Conservation (phyloP, 2,113 vertebrate species). For the Osmerus mordax region DNA sequence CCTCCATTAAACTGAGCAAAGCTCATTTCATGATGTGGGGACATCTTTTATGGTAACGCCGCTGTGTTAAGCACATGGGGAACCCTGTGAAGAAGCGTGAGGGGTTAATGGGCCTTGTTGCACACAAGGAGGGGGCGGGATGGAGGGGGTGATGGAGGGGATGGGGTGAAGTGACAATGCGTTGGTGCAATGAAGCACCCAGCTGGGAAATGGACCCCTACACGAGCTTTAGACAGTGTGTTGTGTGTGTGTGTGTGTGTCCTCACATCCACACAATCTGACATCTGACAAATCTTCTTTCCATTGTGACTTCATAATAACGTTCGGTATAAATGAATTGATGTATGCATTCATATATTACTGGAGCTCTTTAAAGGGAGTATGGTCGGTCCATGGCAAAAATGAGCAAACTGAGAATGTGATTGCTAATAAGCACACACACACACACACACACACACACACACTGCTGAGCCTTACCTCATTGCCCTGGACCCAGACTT, state of each 20-base stretch:
- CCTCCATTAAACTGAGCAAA: conserved; percentile 77
- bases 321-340: conserved; percentile 35
- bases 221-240: conserved; percentile 27
- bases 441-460: conserved; percentile 29
- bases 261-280: conserved; percentile 4
- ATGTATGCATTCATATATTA: conserved; percentile 21
- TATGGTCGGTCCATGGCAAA: too few relatives aligned
- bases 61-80: conserved; percentile 75
- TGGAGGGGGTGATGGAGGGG: conserved; percentile 37
- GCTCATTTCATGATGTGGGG: conserved; percentile 67
- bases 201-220: conserved; percentile 31
- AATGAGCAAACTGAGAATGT: too few relatives aligned
- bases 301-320: conserved; percentile 31
- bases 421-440: background rate
- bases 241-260: conserved; percentile 6
- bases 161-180: conserved; percentile 28
- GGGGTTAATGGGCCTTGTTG: conserved; percentile 80
- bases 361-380: too few relatives aligned
- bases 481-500: conserved; percentile 49
- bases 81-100: conserved; percentile 70
- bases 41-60: conserved; percentile 73
- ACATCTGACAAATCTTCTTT: background rate
- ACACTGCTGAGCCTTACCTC: conserved; percentile 51
- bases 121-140: conserved; percentile 40
- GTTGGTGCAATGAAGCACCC: conserved; percentile 44